Base-by-base conservation (phyloP, 2,888 invertebrate species). In the Eudasyphora cyanicolor region DNA sequence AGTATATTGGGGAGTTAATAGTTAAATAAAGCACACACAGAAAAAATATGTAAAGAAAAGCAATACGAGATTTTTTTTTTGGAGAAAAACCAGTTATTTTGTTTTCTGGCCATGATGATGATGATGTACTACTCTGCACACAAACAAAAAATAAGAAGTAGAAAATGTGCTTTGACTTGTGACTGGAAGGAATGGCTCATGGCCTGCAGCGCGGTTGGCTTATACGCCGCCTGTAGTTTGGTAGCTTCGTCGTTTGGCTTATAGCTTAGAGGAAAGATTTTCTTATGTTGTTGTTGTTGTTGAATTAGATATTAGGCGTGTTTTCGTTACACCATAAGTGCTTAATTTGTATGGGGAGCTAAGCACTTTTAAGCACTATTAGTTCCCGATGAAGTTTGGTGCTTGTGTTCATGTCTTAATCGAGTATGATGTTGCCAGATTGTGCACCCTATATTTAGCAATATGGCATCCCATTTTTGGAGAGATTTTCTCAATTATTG, bases 1-100 rank as follows among this genome's bases (percentile, higher is more conserved):
- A 10, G 38, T 38, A 6, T 32, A 4, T 32, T 32, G 49, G 49
- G 49, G n/a, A 49, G 5, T 17, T 17, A 49, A 49, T 45, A 45
- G 17, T 49, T 49, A 49, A 49, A 49, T 17, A n/a, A 12, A 49
- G 1, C 2, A 49, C 32, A 51, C 14, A 49, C 32, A 29, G 35
- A 21, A 54, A 57, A 57, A 10, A n/a, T 24, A 7, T 29, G 27
- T 0, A 10, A 24, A 62, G 29, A 71, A 64, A 62, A 69, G 42
- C 51, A 54, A 76, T 38, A 76, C 21, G 49, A 51, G 49, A 60
- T 42, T 42, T 32, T 60, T 67, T 80, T 81, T 81, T 60, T 27
- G 24, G 57, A 74, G 60, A 32, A 82, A 82, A 82, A 78, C 82
- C 75, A 71, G 82, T 82, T 75, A 10, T 64, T 38, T 54, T 32